These are phyloP conservation scores for Gambusia holbrooki DNA, from an alignment of 2,113 vertebrate species.

Conservation along the genomic window DNA sequence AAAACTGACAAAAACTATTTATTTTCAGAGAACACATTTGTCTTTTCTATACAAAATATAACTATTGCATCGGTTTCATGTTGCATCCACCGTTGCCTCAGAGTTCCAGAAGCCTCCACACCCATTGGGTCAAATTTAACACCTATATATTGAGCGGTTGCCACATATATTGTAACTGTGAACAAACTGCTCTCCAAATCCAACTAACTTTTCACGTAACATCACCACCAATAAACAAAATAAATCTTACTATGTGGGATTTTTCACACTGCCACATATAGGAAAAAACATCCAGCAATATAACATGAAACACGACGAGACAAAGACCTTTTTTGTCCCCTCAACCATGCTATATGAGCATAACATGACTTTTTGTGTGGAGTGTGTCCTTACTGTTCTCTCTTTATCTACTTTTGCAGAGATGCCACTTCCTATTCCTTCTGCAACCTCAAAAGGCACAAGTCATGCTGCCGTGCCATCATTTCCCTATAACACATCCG, in stretches of 20 bases:
- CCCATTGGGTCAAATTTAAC: constrained; percentile 1
- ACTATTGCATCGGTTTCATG: background rate
- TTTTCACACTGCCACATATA: background rate
- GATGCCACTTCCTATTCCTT: constrained; percentile 60
- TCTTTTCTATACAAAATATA: background rate
- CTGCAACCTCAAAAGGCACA: constrained; percentile 27
- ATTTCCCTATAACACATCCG: constrained; percentile 30
- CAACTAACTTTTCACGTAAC: constrained; percentile 5
- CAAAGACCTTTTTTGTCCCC: constrained; percentile 2
- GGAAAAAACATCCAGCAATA: constrained; percentile 4
- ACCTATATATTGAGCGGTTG: constrained; percentile 3
- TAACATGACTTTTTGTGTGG: constrained; percentile 28
- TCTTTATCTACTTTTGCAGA: constrained; percentile 61
- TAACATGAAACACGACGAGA: background rate
- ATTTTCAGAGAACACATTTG: background rate
- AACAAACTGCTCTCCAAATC: constrained; percentile 3
- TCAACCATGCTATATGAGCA: constrained; percentile 15
- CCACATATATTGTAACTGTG: constrained; percentile 1
- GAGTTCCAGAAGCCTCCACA: background rate
- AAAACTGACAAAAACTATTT: background rate
- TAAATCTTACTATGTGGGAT: background rate
- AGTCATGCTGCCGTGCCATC: constrained; percentile 30
- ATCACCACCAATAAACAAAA: constrained; percentile 7
- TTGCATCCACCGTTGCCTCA: constrained; percentile 5
- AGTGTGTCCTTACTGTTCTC: constrained; percentile 30